Evolutionary conservation across 2,888 invertebrate species (phyloP).

Genomic region (Metalampra italica): DNA sequence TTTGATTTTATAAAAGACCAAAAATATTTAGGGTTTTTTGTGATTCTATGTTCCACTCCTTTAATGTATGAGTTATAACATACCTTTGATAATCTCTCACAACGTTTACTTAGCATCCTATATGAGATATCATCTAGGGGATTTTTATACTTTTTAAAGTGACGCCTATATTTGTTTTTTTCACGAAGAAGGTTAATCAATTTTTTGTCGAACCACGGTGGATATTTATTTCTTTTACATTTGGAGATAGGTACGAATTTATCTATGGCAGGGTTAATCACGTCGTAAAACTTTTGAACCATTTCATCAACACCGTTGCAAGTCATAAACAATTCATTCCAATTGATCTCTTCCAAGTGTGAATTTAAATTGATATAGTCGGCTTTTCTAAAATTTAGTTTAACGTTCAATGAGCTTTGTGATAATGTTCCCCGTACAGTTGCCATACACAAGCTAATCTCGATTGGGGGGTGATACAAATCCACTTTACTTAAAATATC

Average conservation of each 20-base stretch:
- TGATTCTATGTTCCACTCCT: too few species aligned
- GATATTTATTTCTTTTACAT: background rate
- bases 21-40: too few species aligned
- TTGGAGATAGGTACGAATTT: background rate
- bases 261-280: background rate
- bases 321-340: background rate
- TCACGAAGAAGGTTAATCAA: background rate
- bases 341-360: background rate
- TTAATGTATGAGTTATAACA: too few species aligned
- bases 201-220: background rate
- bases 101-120: background rate
- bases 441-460: background rate
- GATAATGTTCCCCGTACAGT: background rate
- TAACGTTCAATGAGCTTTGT: background rate
- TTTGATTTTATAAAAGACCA: too few species aligned
- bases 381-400: background rate
- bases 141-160: background rate
- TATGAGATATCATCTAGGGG: background rate
- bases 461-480: background rate
- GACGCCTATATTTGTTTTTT: background rate
- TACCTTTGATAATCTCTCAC: background rate
- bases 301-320: background rate
- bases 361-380: background rate
- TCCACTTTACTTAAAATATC: background rate
- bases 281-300: background rate